Conservation (phyloP, 2,113 vertebrate genomes). For the Scatophagus argus region DNA sequence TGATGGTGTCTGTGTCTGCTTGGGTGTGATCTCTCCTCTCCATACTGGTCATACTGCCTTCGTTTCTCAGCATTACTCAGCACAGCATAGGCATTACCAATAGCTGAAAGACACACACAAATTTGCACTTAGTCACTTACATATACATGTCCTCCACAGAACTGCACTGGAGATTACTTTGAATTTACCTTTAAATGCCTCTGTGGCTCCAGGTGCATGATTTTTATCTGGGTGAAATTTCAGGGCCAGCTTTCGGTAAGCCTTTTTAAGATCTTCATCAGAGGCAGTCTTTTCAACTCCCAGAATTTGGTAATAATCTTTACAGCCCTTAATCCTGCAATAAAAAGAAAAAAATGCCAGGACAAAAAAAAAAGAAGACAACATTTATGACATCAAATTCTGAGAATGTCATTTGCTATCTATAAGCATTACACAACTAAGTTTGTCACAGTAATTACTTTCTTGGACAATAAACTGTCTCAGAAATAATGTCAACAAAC, state of each 20-base stretch:
- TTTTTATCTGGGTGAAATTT: constrained; percentile 88
- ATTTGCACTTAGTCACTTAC: background rate
- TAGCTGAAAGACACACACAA: constrained; percentile 83
- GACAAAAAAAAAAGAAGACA: background rate
- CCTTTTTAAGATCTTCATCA: constrained; percentile 94
- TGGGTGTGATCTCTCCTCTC: constrained; percentile 89
- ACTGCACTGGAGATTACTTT: background rate
- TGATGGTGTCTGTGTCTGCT: constrained; percentile 89
- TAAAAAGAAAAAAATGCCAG: background rate
- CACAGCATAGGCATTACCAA: constrained; percentile 88
- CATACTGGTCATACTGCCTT: constrained; percentile 95
- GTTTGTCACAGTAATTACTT: too few relatives aligned
- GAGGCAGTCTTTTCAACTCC: constrained; percentile 91
- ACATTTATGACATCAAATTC: background rate
- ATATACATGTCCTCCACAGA: background rate
- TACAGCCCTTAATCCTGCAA: constrained; percentile 94
- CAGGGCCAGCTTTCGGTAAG: constrained; percentile 85
- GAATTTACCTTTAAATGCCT: constrained; percentile 95
- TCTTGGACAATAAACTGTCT: too few relatives aligned
- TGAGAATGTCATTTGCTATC: background rate
- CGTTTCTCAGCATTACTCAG: constrained; percentile 94
- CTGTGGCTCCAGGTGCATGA: constrained; percentile 86
- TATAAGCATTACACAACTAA: background rate
- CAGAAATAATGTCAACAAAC: too few relatives aligned
- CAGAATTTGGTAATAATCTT: constrained; percentile 97